Percentiles rank a stretch among this genome's conserved stretches.
Conservation (phyloP, 1,140 invertebrate species). For the Vollenhovia emeryi region DNA sequence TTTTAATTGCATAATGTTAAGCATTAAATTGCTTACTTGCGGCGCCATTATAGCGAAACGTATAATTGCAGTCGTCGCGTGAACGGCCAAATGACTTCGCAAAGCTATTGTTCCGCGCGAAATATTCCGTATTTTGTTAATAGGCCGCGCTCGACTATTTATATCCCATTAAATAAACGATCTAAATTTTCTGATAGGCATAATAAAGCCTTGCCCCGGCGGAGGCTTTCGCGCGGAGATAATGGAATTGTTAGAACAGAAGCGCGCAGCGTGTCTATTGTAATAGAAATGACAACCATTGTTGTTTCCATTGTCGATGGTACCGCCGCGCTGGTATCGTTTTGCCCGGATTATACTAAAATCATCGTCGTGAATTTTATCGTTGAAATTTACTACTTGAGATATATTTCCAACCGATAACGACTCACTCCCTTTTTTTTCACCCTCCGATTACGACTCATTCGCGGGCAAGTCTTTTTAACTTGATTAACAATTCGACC, state of each 20-base stretch:
- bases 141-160: slow-evolving; percentile 56
- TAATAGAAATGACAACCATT: slow-evolving; percentile 58
- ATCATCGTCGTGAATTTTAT: slow-evolving; percentile 38
- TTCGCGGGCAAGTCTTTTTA: neutral
- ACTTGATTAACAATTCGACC: neutral
- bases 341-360: slow-evolving; percentile 42
- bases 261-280: slow-evolving; percentile 54
- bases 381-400: neutral
- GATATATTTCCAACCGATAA: neutral
- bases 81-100: slow-evolving; percentile 59
- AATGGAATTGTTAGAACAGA: slow-evolving; percentile 62
- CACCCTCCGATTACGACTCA: neutral
- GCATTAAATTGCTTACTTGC: slow-evolving; percentile 59
- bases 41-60: slow-evolving; percentile 56
- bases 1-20: slow-evolving; percentile 58
- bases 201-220: slow-evolving; percentile 47
- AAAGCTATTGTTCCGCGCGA: slow-evolving; percentile 59
- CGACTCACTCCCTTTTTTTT: neutral
- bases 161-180: slow-evolving; percentile 60
- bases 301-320: slow-evolving; percentile 57
- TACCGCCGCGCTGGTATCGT: slow-evolving; percentile 35
- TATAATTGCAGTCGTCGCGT: slow-evolving; percentile 58
- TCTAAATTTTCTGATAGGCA: slow-evolving; percentile 61
- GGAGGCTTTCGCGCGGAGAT: slow-evolving; percentile 54
- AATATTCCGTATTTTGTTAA: slow-evolving; percentile 60